These are phyloP conservation scores for Acrobasis repandana DNA, from an alignment of 2,888 invertebrate genomes.

Conservation along the genomic window DNA sequence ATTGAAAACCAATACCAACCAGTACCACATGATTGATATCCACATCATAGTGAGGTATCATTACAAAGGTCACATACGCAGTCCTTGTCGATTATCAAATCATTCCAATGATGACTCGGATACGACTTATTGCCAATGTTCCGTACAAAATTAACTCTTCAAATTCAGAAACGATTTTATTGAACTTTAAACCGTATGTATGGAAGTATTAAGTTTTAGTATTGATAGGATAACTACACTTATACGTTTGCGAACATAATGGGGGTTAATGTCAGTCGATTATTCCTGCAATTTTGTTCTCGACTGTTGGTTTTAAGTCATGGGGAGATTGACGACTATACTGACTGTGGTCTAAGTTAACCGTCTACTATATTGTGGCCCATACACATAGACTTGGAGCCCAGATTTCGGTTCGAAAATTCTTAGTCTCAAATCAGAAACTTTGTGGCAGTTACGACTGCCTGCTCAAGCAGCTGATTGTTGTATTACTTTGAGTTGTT, in stretches of 20 bases:
- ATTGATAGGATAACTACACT: constrained; percentile 32
- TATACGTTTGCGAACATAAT: constrained; percentile 58
- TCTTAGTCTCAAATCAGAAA: too few species aligned
- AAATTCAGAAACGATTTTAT: constrained; percentile 19
- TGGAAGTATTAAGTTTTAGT: constrained; percentile 33
- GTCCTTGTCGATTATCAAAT: constrained; percentile 68
- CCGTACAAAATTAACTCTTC: constrained; percentile 14
- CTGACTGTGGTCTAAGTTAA: constrained; percentile 58
- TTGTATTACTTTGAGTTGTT: too few species aligned
- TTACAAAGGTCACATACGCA: constrained; percentile 62
- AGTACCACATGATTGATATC: constrained; percentile 38
- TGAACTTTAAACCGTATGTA: constrained; percentile 33
- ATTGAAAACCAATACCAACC: constrained; percentile 39
- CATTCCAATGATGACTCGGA: constrained; percentile 56
- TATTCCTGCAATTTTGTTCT: constrained; percentile 69
- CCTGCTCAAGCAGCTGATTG: too few species aligned
- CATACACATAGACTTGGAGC: too few species aligned
- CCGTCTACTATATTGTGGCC: constrained; percentile 45
- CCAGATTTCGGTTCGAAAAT: too few species aligned
- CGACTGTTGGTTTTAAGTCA: constrained; percentile 71
- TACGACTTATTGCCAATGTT: constrained; percentile 22
- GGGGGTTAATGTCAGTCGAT: constrained; percentile 72
- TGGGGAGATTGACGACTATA: constrained; percentile 65
- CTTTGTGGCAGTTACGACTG: too few species aligned
- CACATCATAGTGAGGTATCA: constrained; percentile 42